phyloP scores from a whole-genome alignment of 2,113 vertebrate genomes.

The Alosa alosa region DNA sequence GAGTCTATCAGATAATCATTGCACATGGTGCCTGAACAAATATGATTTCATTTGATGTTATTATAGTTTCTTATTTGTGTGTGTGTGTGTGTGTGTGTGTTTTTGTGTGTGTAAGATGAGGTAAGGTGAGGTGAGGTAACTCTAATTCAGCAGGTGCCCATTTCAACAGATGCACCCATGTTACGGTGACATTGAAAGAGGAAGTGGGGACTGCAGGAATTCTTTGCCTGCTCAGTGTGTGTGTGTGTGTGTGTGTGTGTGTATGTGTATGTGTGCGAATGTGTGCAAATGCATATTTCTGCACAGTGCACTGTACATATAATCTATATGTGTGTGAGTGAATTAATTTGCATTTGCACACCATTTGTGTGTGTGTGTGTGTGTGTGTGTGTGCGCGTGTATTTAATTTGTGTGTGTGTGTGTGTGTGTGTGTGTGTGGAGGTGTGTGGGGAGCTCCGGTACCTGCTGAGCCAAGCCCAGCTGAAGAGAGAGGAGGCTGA shows the following conservation, averaged over 20 bases:
- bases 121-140: not conserved
- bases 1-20: not conserved
- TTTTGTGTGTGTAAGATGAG: not conserved
- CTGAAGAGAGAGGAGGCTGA: conserved; percentile 89
- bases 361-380: not conserved
- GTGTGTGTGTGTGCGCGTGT: not conserved
- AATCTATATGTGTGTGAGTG: not conserved
- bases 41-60: not conserved
- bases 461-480: conserved; percentile 82
- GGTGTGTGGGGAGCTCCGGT: conserved; percentile 86
- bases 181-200: conserved; percentile 2
- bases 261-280: not conserved
- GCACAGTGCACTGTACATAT: too few relatives aligned
- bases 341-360: too few relatives aligned
- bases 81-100: not conserved
- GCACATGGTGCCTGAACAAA: not conserved
- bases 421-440: conserved; percentile 54
- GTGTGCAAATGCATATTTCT: too few relatives aligned
- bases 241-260: not conserved
- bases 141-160: not conserved
- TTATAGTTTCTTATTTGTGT: not conserved
- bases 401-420: not conserved
- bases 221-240: conserved; percentile 16
- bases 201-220: not conserved
- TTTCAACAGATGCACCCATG: conserved; percentile 2